Percentiles rank a stretch among this genome's conserved stretches.
Conservation (phyloP, 2,113 vertebrate genomes). For the Laterallus jamaicensis region DNA sequence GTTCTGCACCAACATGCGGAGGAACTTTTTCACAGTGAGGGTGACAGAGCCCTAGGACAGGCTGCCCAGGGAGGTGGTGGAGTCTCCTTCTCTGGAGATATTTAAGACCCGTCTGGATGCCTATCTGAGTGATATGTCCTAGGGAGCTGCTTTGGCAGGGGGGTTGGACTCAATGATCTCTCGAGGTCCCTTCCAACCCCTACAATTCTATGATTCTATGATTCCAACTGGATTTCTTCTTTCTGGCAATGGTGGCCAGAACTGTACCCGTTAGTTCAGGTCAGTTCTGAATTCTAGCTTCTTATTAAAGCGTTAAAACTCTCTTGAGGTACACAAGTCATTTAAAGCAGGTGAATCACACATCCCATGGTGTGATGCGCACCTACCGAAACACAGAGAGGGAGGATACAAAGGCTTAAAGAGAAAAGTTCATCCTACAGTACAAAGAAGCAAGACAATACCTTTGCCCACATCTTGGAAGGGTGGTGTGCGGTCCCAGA, state of each 20-base stretch:
- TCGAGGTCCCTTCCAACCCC: too few species aligned
- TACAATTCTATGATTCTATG: too few species aligned
- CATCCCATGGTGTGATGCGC: neutral
- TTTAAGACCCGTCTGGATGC: too few species aligned
- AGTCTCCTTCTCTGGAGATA: too few species aligned
- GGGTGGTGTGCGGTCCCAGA: neutral
- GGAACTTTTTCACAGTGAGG: too few species aligned
- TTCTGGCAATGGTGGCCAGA: neutral
- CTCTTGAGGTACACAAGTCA: neutral
- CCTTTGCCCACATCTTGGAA: slow-evolving; percentile 66
- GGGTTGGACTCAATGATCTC: too few species aligned
- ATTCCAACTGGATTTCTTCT: neutral
- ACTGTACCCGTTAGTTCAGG: neutral
- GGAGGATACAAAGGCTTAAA: neutral
- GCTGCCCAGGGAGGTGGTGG: too few species aligned
- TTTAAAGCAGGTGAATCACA: neutral
- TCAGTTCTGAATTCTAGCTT: neutral
- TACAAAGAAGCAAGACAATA: slow-evolving; percentile 7
- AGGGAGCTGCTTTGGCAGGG: too few species aligned
- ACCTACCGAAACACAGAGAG: neutral
- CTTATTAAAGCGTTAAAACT: neutral
- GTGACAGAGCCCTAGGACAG: too few species aligned
- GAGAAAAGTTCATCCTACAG: neutral
- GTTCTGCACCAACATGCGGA: too few species aligned
- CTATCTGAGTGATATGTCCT: too few species aligned